Evolutionary conservation across 2,888 invertebrate species (phyloP).

Genomic region (Xestia c-nigrum): DNA sequence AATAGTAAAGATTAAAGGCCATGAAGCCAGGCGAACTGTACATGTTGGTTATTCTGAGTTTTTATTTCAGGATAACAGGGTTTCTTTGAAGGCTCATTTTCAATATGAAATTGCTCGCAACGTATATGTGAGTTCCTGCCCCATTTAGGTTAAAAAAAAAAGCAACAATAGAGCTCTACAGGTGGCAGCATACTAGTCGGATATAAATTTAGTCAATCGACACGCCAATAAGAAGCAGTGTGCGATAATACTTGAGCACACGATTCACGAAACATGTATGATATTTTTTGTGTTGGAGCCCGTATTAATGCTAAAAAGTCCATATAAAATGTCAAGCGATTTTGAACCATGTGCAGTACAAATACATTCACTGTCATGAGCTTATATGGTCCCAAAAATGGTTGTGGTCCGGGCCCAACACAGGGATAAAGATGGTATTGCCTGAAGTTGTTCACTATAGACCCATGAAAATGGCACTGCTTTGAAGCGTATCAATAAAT

Average conservation of each 20-base stretch:
- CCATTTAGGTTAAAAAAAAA: neutral
- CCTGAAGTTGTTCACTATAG: neutral
- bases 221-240: neutral
- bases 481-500: neutral
- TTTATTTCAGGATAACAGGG: neutral
- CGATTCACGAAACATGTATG: neutral
- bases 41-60: neutral
- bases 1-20: neutral
- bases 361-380: neutral
- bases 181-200: neutral
- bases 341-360: constrained; percentile 6
- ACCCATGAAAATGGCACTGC: neutral
- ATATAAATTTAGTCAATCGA: neutral
- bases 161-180: neutral
- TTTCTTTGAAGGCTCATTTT: neutral
- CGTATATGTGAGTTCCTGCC: neutral
- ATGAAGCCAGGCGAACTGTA: neutral
- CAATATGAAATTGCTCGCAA: neutral
- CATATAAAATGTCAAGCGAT: neutral
- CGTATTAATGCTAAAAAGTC: neutral
- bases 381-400: neutral
- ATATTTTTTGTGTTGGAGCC: neutral
- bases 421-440: neutral
- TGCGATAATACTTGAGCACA: neutral
- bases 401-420: neutral